Conservation (phyloP, 2,888 invertebrate species). For the Drosophila monieri region DNA sequence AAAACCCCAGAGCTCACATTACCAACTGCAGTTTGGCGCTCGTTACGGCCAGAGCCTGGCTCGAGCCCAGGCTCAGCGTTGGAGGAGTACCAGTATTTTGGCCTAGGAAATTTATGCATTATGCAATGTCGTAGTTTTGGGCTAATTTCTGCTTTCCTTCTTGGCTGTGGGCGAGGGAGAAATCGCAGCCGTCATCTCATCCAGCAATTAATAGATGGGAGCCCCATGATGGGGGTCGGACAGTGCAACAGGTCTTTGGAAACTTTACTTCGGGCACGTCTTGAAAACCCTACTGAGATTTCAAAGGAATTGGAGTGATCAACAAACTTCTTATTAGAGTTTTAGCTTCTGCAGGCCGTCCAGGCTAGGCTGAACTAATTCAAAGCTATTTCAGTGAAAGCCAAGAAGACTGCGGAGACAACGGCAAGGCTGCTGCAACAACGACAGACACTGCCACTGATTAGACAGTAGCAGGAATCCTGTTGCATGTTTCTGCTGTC, state of each 20-base stretch:
- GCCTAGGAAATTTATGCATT: constrained; percentile 59
- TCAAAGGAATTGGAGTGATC: too few species aligned
- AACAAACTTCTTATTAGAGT: neutral
- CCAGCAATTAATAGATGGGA: constrained; percentile 27
- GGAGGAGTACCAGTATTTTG: constrained; percentile 33
- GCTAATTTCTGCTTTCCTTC: constrained; percentile 29
- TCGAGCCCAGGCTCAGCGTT: constrained; percentile 4
- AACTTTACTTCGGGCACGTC: too few species aligned
- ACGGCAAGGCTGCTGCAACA: constrained; percentile 23
- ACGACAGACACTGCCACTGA: constrained; percentile 68
- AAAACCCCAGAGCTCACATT: constrained; percentile 59
- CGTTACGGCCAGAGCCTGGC: constrained; percentile 70
- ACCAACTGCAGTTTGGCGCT: constrained; percentile 68
- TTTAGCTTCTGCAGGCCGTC: constrained; percentile 34
- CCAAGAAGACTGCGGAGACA: constrained; percentile 48
- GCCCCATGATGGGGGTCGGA: neutral
- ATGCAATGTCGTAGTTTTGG: constrained; percentile 58
- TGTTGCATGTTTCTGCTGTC: constrained; percentile 29
- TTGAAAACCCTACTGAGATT: too few species aligned
- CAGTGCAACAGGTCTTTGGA: neutral
- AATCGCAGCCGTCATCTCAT: constrained; percentile 14
- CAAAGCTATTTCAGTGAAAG: constrained; percentile 71
- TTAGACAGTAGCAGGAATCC: constrained; percentile 65
- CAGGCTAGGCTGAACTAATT: constrained; percentile 26
- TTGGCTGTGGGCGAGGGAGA: constrained; percentile 10